Conservation (phyloP, 2,888 invertebrate genomes). For the Drepanosiphum platanoidis region DNA sequence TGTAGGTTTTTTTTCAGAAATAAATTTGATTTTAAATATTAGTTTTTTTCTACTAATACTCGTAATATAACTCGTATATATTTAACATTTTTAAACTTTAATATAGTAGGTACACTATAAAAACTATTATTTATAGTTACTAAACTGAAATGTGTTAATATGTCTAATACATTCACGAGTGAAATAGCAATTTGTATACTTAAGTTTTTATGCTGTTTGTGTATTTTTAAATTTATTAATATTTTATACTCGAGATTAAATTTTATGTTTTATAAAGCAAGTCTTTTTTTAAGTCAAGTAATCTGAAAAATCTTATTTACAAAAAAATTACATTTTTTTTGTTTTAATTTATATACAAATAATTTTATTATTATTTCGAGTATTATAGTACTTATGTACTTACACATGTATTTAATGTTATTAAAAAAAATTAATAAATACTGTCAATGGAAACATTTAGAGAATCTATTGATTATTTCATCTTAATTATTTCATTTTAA, state of each 20-base stretch:
- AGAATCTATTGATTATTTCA: not conserved
- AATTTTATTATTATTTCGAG: not conserved
- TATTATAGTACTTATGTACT: not conserved
- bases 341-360: not conserved
- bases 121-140: no score
- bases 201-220: not conserved
- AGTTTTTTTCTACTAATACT: no score
- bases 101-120: no score
- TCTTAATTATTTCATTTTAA: not conserved
- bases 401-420: not conserved
- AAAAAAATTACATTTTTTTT: not conserved
- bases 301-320: not conserved
- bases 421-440: not conserved
- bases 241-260: not conserved
- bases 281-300: not conserved
- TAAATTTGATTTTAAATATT: no score
- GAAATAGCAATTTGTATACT: no score
- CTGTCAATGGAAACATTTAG: not conserved
- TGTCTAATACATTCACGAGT: no score
- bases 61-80: no score
- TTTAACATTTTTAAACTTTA: no score
- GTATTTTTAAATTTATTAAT: not conserved
- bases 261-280: not conserved
- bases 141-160: no score
- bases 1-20: no score